Evolutionary conservation across 2,888 invertebrate species (phyloP), one percentile per base, ranked within the genome.

Genomic region (Drosophila pseudotakahashii): DNA sequence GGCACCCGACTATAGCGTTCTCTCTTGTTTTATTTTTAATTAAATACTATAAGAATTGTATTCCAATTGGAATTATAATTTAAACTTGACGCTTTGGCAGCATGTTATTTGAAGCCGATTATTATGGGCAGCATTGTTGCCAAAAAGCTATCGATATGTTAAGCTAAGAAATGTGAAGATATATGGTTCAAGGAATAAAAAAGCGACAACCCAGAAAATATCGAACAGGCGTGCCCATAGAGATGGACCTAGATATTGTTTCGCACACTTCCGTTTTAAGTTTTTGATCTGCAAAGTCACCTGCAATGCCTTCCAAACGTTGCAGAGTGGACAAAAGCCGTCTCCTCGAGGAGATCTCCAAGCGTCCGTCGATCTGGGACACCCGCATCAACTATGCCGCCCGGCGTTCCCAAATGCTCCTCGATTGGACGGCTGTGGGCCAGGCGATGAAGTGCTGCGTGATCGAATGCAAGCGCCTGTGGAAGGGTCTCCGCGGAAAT

Each of bases 291-390:
- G n/a, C 0, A 1, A 37, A 37, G n/a, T 6, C n/a, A 37, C 6
- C 37, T 13, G 37, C n/a, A 2, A 37, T 37, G 37, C 13, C 37
- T 7, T 6, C 37, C 2, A n/a, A 7, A 6, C 1, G 2, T 10
- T 41, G 7, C 10, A 10, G 1, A 16, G 10, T 19, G 45, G 45
- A 45, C n/a, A 45, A 4, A 14, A 30, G 10, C 5, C 26, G 9
- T 9, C 26, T 45, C 1, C 26, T 45, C 1, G 4, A 0, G 9
- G 45, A 45, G 45, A 30, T 45, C 10, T 9, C 45, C n/a, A 3
- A n/a, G 2, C 26, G 26, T 10, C 45, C 45, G 7, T 7, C 45
- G n/a, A n/a, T 45, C 9, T 45, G 45, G 45, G 45, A 45, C 45
- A 45, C 26, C 0, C 45, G 45, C 26, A 26, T 45, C 14, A 10